These are phyloP conservation scores for Cheilosia grossa DNA, from an alignment of 2,888 invertebrate species.

Conservation along the genomic window DNA sequence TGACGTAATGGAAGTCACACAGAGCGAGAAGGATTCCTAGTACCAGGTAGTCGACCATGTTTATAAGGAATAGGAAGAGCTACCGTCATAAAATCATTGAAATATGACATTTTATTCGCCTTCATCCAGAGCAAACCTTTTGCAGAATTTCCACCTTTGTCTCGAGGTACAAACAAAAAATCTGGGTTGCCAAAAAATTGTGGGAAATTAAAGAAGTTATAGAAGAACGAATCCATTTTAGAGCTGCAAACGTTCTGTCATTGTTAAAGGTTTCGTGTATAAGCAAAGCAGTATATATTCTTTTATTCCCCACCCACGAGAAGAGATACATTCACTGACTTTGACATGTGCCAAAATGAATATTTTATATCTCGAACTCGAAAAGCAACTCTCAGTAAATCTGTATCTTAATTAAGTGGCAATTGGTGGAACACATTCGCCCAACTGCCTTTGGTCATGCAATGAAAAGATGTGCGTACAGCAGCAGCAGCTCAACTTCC, in stretches of 20 bases:
- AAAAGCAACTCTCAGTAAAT: conserved; percentile 44
- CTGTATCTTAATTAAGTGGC: conserved; percentile 64
- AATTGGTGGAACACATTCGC: conserved; percentile 40
- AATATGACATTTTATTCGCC: conserved; percentile 48
- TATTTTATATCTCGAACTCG: conserved; percentile 31
- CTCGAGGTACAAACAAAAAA: conserved; percentile 1
- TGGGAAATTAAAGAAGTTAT: neutral
- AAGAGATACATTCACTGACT: neutral
- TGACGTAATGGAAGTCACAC: conserved; percentile 38
- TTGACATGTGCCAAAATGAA: conserved; percentile 54
- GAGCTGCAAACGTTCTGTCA: neutral
- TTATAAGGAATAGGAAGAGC: conserved; percentile 5
- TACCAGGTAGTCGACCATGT: conserved; percentile 37
- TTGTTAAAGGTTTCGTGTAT: conserved; percentile 4
- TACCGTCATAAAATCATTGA: conserved; percentile 58
- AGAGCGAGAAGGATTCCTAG: conserved; percentile 13
- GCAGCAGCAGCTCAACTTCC: conserved; percentile 4
- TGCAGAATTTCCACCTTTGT: conserved; percentile 31
- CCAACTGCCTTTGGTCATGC: conserved; percentile 62
- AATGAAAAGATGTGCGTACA: conserved; percentile 23
- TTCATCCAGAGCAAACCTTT: conserved; percentile 23
- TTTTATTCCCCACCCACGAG: neutral
- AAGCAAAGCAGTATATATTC: neutral
- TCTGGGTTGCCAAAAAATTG: conserved; percentile 10
- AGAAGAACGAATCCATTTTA: neutral